Base-by-base conservation (phyloP, 37 sponge, comb jelly and placozoan species). In the Chondrosia reniformis region DNA sequence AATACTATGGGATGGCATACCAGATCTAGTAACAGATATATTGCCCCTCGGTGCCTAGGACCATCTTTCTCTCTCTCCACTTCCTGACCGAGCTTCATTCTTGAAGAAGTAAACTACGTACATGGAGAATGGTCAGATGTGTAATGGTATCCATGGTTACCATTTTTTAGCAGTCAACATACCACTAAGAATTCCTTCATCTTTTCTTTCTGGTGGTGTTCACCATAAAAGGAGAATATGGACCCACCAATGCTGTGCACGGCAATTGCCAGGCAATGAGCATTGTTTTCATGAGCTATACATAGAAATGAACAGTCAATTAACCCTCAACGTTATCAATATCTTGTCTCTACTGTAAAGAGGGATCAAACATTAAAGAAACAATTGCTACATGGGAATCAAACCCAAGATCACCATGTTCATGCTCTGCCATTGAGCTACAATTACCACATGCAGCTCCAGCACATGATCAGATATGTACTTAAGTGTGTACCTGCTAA, bases 151-250 rank as follows among this genome's bases (percentile, higher is more conserved):
- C 34, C 40, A 6, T 10, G 36, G 21, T 13, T 19, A 12, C 9
- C n/a, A 15, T 15, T 10, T 21, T 36, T 33, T 8, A 69, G 72
- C 40, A 37, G n/a, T 15, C 41, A 22, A 62, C 72, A 73, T 40
- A 92, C 93, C 75, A 88, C 84, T 0, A 94, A 49, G 78, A 94
- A 94, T 41, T 94, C 95, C 75, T 85, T 88, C 89, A 94, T 87
- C 40, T 76, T 84, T 17, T 91, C 92, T 46, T 38, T 76, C 76
- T 85, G 85, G 32, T 85, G 76, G 17, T 77, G 19, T 13, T 77
- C 76, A 43, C 90, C 91, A 75, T 78, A 87, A 52, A 61, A 76
- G 5, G 84, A 64, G 79, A 95, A 95, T 46, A 95, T 74, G 8
- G 90, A 78, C 0, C 89, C 89, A 38, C 89, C 84, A 55, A 95